Evolutionary conservation across 2,113 vertebrate species (phyloP).

Genomic region (Promerops cafer): DNA sequence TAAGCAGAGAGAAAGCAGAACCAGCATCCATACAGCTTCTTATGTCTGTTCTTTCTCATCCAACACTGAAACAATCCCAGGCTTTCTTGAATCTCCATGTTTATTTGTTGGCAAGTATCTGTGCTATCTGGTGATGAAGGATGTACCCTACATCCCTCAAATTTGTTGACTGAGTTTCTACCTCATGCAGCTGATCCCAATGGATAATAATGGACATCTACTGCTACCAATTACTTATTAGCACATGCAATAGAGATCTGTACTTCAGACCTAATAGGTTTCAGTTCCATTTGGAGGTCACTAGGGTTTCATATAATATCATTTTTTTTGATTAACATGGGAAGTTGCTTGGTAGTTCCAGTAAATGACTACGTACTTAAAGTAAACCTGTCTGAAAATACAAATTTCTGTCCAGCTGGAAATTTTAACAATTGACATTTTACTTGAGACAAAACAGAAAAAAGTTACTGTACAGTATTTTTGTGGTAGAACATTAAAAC

Average conservation of each 20-base stretch:
- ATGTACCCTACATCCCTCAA: background rate
- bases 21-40: background rate
- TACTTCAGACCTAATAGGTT: constrained; percentile 14
- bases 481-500: background rate
- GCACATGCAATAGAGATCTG: background rate
- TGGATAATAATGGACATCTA: background rate
- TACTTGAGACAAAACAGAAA: background rate
- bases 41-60: background rate
- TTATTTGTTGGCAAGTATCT: background rate
- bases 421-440: background rate
- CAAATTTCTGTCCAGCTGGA: background rate
- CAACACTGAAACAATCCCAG: background rate
- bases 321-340: background rate
- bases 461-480: background rate
- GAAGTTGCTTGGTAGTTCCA: constrained; percentile 13
- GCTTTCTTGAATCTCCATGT: background rate
- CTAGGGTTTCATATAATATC: background rate
- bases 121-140: background rate
- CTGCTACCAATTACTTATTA: constrained; percentile 18
- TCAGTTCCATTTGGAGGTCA: constrained; percentile 36
- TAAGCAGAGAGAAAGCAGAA: background rate
- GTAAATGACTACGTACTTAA: background rate
- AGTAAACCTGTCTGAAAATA: background rate
- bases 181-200: background rate
- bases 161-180: constrained; percentile 1